Evolutionary conservation across 1,140 invertebrate genomes (phyloP), one percentile per base, ranked within the genome.

Genomic region (Drosophila sproati): DNA sequence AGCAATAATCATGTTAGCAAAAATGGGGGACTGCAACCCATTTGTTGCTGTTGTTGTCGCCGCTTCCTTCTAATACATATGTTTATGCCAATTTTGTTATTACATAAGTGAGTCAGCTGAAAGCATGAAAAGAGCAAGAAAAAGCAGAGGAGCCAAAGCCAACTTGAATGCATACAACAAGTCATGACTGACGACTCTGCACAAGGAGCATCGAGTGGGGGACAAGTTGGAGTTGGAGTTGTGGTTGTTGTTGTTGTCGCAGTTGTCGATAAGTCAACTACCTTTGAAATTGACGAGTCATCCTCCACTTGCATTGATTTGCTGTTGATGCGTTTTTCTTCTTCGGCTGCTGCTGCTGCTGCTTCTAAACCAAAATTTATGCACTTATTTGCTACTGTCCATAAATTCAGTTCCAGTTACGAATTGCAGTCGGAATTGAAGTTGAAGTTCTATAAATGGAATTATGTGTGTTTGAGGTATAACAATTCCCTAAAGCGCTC

Each of bases 21-120:
- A 50, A 39, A 37, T 1, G 39, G 28, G 7, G 35, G 34, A 12
- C 37, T 54, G 35, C 39, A 73, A 56, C 56, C 74, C 59, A 73
- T 70, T 78, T 81, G 63, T 64, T 60, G 60, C 62, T 20, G 20
- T 20, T 20, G 20, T 20, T 68, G 75, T 73, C 70, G 39, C 47
- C 48, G 66, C 55, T 34, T 29, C 50, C 59, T 54, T 73, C 62
- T 80, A 89, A 89, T 89, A 89, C 79, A 89, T 80, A 89, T 89
- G 85, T 89, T 82, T 77, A 89, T 89, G 85, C 85, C 85, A 89
- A 89, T 89, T 88, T 88, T 73, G 54, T 73, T 88, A 85, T 81
- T 88, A 88, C 85, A 89, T 85, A 89, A 89, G 80, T 89, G 85
- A 89, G 81, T 89, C 85, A 89, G 83, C 82, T 61, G 64, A 77